Evolutionary conservation across 2,113 vertebrate species (phyloP).

Genomic region (Smithornis capensis): DNA sequence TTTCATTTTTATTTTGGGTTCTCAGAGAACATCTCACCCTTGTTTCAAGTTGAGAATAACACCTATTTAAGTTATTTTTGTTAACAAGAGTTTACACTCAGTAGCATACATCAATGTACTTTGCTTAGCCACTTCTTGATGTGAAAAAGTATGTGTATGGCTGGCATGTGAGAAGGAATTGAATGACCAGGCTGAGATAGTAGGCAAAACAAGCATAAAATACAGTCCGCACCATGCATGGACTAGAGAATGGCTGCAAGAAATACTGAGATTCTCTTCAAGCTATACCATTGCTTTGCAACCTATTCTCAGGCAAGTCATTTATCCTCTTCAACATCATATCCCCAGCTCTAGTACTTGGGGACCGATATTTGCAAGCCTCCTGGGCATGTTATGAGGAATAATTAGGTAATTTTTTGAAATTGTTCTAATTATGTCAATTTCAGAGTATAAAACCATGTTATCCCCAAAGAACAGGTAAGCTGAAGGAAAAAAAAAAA

Average conservation of each 20-base stretch:
- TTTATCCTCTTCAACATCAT: neutral
- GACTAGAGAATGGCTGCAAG: neutral
- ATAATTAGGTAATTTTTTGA: neutral
- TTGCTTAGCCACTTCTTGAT: neutral
- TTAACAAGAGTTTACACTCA: neutral
- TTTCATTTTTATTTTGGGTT: neutral
- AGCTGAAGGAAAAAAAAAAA: neutral
- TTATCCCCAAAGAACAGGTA: neutral
- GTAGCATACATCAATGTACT: neutral
- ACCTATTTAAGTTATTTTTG: neutral
- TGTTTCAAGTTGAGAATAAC: neutral
- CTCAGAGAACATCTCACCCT: neutral
- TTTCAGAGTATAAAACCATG: neutral
- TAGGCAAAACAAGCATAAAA: neutral
- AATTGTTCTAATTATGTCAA: conserved; percentile 3
- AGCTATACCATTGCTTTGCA: neutral
- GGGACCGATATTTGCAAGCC: neutral
- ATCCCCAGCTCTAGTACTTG: neutral
- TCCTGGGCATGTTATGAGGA: neutral
- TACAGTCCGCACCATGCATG: neutral
- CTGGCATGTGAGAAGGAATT: neutral
- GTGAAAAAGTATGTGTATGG: neutral
- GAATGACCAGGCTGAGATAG: neutral
- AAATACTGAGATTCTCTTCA: neutral
- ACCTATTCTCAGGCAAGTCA: neutral